phyloP scores from a whole-genome alignment of 2,888 invertebrate genomes.

The Ophion costatus region DNA sequence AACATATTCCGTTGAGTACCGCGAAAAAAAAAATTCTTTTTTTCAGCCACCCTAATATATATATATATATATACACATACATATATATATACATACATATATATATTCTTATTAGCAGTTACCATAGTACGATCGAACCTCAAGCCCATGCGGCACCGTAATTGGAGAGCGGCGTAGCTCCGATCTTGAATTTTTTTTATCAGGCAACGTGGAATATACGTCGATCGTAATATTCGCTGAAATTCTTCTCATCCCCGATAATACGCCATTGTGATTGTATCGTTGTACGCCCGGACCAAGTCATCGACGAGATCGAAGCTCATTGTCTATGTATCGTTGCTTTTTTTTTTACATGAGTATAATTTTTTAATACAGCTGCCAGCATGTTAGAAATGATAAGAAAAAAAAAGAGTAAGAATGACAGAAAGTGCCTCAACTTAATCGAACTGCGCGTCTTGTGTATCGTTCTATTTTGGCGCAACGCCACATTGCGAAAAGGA shows the following conservation, averaged over 20 bases:
- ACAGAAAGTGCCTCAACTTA: neutral
- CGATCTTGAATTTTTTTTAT: constrained; percentile 20
- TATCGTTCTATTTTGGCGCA: constrained; percentile 1
- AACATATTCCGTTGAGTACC: too few species aligned
- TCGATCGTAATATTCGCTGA: constrained; percentile 10
- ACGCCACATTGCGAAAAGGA: neutral
- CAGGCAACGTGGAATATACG: constrained; percentile 28
- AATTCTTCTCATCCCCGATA: constrained; percentile 31
- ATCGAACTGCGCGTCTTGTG: constrained; percentile 11
- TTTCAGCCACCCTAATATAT: too few species aligned
- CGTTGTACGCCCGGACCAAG: constrained; percentile 56
- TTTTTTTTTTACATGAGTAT: constrained; percentile 2
- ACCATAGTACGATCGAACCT: constrained; percentile 57
- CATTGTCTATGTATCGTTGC: constrained; percentile 17
- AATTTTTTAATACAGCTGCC: constrained; percentile 11
- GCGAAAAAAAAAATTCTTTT: too few species aligned
- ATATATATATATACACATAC: too few species aligned
- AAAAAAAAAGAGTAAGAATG: neutral
- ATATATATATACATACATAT: too few species aligned
- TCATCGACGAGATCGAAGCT: constrained; percentile 52
- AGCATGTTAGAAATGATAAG: constrained; percentile 21
- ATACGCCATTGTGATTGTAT: constrained; percentile 60
- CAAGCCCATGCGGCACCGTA: constrained; percentile 28
- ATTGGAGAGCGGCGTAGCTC: constrained; percentile 43
- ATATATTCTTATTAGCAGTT: constrained; percentile 46